phyloP scores from a whole-genome alignment of 2,113 vertebrate genomes.

The Brachirus orientalis region DNA sequence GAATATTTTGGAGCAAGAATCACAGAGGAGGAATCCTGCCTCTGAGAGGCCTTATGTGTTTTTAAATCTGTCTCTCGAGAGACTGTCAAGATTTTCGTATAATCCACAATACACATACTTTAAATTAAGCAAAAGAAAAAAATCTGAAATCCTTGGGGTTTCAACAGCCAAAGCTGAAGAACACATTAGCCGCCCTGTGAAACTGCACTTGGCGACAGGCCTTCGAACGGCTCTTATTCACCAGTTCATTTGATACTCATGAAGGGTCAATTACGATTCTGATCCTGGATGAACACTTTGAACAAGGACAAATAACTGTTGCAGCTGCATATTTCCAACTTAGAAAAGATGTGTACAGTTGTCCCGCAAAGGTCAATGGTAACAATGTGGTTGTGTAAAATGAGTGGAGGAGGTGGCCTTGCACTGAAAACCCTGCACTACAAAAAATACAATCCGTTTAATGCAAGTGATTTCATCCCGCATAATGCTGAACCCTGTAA shows the following conservation, averaged over 20 bases:
- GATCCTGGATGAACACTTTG: slow-evolving; percentile 34
- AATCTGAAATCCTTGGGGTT: slow-evolving; percentile 13
- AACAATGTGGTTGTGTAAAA: background rate
- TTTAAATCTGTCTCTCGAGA: too few relatives aligned
- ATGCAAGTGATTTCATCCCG: background rate
- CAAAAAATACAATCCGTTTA: background rate
- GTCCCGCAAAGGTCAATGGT: background rate
- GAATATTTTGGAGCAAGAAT: too few relatives aligned
- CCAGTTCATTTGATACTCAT: slow-evolving; percentile 18
- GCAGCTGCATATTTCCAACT: slow-evolving; percentile 22
- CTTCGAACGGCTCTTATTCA: slow-evolving; percentile 33
- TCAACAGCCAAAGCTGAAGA: slow-evolving; percentile 15
- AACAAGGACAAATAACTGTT: slow-evolving; percentile 24
- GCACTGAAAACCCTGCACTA: background rate
- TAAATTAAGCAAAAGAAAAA: slow-evolving; percentile 16
- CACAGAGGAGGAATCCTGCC: too few relatives aligned
- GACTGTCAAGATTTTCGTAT: background rate
- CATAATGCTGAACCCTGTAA: too few relatives aligned
- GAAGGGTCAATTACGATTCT: slow-evolving; percentile 44
- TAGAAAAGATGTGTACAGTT: background rate
- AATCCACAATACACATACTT: slow-evolving; percentile 4
- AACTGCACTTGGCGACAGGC: slow-evolving; percentile 22
- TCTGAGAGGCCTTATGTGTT: too few relatives aligned
- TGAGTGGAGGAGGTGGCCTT: background rate
- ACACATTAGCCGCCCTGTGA: slow-evolving; percentile 40